Evolutionary conservation across 2,797 vertebrate species (phyloP).

Genomic region (Chrysocyon brachyurus): DNA sequence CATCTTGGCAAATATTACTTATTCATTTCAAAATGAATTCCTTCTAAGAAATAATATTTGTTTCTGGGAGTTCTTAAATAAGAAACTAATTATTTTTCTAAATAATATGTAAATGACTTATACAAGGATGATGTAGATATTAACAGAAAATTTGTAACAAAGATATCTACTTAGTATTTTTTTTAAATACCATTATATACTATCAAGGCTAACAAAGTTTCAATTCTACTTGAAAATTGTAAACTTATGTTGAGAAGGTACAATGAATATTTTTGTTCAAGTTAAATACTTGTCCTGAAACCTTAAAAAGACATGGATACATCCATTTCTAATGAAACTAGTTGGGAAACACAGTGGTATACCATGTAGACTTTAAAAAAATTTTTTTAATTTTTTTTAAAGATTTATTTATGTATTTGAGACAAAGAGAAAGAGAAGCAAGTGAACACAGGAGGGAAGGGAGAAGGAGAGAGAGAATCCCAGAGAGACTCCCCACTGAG

Average conservation of each 20-base stretch:
- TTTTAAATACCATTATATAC: not conserved
- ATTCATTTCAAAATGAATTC: constrained; percentile 62
- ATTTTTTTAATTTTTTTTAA: not conserved
- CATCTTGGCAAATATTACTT: constrained; percentile 56
- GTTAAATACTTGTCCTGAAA: not conserved
- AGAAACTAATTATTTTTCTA: constrained; percentile 31
- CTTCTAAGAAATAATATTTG: constrained; percentile 61
- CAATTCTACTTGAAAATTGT: constrained; percentile 21
- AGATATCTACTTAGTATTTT: constrained; percentile 16
- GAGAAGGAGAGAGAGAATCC: not conserved
- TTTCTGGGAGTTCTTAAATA: constrained; percentile 47
- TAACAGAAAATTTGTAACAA: constrained; percentile 28
- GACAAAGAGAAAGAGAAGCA: not conserved
- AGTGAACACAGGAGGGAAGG: not conserved
- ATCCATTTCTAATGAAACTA: not conserved
- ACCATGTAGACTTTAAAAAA: not conserved
- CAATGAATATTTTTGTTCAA: not conserved
- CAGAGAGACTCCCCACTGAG: not conserved
- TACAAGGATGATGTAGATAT: not conserved
- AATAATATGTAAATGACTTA: not conserved
- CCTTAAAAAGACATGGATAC: not conserved
- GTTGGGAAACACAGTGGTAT: constrained; percentile 14
- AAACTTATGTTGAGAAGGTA: not conserved
- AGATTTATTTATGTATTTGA: not conserved
- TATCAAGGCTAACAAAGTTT: constrained; percentile 25